Percentiles rank a stretch among this genome's conserved stretches.
Evolutionary conservation across 2,113 vertebrate genomes (phyloP).

Genomic region (Sorex fumeus): DNA sequence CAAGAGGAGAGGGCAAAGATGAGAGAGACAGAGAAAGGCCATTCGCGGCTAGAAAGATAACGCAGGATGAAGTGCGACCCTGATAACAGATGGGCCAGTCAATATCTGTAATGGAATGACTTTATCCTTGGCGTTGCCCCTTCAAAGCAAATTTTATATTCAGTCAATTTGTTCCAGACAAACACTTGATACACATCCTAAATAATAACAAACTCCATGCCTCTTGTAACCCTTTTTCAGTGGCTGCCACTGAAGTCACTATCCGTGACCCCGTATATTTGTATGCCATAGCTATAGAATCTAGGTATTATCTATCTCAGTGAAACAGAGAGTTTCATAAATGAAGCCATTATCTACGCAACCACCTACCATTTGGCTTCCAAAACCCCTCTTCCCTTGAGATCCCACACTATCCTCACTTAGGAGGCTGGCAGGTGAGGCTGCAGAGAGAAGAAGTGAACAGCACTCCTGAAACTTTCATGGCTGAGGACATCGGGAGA

Average conservation of each 20-base stretch:
- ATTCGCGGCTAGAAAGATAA: rapidly evolving
- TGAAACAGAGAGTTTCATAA: slow-evolving; percentile 29
- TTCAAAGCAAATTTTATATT: slow-evolving; percentile 37
- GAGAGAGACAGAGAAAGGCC: slow-evolving; percentile 1
- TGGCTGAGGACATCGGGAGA: background rate
- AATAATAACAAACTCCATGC: background rate
- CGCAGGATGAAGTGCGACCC: background rate
- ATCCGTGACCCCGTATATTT: background rate
- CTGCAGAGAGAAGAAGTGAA: background rate
- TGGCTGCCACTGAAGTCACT: background rate
- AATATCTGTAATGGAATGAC: background rate
- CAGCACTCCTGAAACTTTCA: background rate
- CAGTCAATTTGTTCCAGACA: slow-evolving; percentile 58
- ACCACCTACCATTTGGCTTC: background rate
- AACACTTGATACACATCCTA: slow-evolving; percentile 13
- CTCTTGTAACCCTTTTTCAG: slow-evolving; percentile 61
- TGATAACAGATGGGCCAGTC: slow-evolving; percentile 27
- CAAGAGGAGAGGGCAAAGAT: background rate
- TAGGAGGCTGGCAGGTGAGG: background rate
- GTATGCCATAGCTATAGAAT: background rate
- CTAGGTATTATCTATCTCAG: background rate
- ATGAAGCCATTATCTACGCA: background rate
- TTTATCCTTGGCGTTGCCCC: slow-evolving; percentile 21
- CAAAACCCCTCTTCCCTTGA: background rate
- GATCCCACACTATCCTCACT: background rate